Evolutionary conservation across 2,113 vertebrate species (phyloP).

Genomic region (Eublepharis macularius): DNA sequence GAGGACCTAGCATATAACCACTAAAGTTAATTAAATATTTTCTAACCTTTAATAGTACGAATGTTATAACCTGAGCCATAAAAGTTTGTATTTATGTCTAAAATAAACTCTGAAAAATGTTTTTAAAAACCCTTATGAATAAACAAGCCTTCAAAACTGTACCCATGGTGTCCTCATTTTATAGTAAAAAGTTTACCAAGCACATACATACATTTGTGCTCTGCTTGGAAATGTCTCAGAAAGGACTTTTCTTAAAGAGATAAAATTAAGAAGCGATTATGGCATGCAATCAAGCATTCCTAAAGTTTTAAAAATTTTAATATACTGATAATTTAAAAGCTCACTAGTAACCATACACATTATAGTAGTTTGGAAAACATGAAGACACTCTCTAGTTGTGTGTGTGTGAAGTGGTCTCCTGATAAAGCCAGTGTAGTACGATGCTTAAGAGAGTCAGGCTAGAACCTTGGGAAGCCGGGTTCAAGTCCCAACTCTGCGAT

Average conservation of each 20-base stretch:
- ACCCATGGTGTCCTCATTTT: conserved; percentile 22
- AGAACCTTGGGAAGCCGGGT: too few relatives aligned
- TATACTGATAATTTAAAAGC: conserved; percentile 9
- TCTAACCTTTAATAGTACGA: conserved; percentile 57
- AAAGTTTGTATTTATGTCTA: conserved; percentile 63
- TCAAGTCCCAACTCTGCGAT: too few relatives aligned
- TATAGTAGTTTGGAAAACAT: background rate
- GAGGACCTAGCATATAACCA: conserved; percentile 48
- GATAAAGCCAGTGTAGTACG: background rate
- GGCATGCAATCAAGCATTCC: too few relatives aligned
- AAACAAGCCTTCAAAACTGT: conserved; percentile 41
- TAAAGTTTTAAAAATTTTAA: background rate
- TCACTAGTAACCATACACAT: background rate
- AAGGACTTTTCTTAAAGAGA: background rate
- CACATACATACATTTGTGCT: conserved; percentile 1
- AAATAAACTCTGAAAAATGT: conserved; percentile 53
- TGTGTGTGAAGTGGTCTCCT: background rate
- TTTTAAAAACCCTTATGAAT: conserved; percentile 55
- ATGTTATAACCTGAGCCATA: conserved; percentile 64
- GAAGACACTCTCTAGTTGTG: background rate
- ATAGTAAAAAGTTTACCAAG: background rate
- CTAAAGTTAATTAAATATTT: conserved; percentile 41
- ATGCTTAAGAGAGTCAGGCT: too few relatives aligned
- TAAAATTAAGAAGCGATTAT: too few relatives aligned
- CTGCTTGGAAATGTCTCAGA: background rate